Conservation (phyloP, 2,797 vertebrate genomes). For the Scleropages formosus region DNA sequence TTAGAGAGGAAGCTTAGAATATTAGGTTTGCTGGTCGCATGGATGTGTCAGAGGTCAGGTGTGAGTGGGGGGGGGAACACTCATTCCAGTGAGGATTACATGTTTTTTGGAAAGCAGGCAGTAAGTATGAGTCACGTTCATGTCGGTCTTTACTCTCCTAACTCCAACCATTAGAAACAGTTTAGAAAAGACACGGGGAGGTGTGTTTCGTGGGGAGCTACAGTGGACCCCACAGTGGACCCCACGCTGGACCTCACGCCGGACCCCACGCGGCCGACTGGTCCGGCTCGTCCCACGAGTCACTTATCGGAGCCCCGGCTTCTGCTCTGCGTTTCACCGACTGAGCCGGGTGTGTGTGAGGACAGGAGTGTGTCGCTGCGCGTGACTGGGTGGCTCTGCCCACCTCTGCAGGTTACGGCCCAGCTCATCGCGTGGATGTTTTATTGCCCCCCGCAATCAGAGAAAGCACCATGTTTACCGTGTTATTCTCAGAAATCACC, state of each 20-base stretch:
- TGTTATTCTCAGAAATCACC: constrained; percentile 21
- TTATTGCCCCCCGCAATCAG: constrained; percentile 33
- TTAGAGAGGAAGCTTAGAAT: too few relatives aligned
- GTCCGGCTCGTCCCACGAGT: constrained; percentile 29
- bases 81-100: too few relatives aligned
- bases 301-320: constrained; percentile 37
- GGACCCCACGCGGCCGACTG: not conserved
- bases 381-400: constrained; percentile 35
- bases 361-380: constrained; percentile 25
- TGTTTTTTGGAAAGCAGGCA: too few relatives aligned
- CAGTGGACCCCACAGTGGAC: too few relatives aligned
- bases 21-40: not conserved
- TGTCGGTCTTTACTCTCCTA: too few relatives aligned
- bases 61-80: too few relatives aligned
- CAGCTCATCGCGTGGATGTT: constrained; percentile 5
- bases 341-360: constrained; percentile 56
- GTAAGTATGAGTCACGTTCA: too few relatives aligned
- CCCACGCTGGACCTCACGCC: too few relatives aligned
- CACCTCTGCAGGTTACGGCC: constrained; percentile 35
- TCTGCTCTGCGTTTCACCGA: constrained; percentile 49
- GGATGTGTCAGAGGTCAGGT: too few relatives aligned
- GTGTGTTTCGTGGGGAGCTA: too few relatives aligned
- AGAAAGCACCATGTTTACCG: constrained; percentile 36
- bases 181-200: too few relatives aligned
- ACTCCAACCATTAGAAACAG: too few relatives aligned